A percentile compares a stretch with the other conserved stretches of the same genome.
Evolutionary conservation across 2,888 invertebrate species (phyloP).

Genomic region (Apeira syringaria): DNA sequence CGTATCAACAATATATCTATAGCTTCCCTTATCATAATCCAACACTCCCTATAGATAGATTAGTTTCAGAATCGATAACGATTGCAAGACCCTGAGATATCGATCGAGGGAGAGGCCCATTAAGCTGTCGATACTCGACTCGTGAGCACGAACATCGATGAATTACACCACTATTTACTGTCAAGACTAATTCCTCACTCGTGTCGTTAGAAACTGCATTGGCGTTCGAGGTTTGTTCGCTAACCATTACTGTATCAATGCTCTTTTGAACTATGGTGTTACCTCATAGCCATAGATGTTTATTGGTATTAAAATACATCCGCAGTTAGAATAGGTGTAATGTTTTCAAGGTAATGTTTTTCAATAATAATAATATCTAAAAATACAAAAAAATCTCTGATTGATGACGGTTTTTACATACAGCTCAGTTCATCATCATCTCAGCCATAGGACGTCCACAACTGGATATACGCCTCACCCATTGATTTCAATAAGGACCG

Average conservation of each 20-base stretch:
- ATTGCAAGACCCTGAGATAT: constrained; percentile 52
- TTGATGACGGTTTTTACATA: no score
- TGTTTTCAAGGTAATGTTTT: no score
- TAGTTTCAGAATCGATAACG: constrained; percentile 36
- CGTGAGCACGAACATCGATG: constrained; percentile 80
- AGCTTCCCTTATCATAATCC: not conserved
- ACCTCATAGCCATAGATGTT: no score
- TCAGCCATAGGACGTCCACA: no score
- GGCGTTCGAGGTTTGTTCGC: constrained; percentile 36
- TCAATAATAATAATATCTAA: no score
- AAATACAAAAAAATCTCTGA: no score
- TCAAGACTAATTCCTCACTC: constrained; percentile 77
- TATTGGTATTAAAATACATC: no score
- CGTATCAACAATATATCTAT: not conserved
- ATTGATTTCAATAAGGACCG: no score
- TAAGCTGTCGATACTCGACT: constrained; percentile 78
- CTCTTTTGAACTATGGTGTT: constrained; percentile 1
- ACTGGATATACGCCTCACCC: no score
- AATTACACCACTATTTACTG: constrained; percentile 80
- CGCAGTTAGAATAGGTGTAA: no score
- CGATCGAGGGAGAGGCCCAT: constrained; percentile 57
- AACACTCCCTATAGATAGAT: constrained; percentile 1
- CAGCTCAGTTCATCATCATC: no score
- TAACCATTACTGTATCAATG: constrained; percentile 22
- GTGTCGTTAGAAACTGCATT: constrained; percentile 70